Conservation (phyloP, 1,140 invertebrate genomes). For the Leptinotarsa lineolata region DNA sequence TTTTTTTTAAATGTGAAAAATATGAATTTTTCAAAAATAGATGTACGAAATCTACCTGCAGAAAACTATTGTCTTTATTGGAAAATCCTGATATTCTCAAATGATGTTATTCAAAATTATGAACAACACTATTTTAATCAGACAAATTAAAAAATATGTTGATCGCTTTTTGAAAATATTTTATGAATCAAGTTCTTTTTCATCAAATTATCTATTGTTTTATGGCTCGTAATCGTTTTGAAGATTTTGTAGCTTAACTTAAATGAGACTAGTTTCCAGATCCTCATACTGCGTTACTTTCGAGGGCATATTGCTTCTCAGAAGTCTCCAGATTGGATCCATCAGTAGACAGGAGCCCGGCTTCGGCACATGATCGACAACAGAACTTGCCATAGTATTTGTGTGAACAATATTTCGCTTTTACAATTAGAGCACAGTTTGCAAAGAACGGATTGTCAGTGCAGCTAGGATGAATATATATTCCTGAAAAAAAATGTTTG, state of each 20-base stretch:
- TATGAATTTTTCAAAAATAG: too few species aligned
- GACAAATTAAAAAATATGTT: too few species aligned
- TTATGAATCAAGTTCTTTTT: too few species aligned
- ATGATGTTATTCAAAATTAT: too few species aligned
- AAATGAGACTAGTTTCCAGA: constrained; percentile 38
- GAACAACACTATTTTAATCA: too few species aligned
- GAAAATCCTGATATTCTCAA: too few species aligned
- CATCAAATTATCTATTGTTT: neutral
- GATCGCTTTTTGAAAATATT: too few species aligned
- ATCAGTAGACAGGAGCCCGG: constrained; percentile 60
- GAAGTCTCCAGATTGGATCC: constrained; percentile 32
- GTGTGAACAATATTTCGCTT: constrained; percentile 80
- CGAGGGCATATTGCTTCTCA: constrained; percentile 39
- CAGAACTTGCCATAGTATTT: constrained; percentile 91
- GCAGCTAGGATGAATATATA: constrained; percentile 76
- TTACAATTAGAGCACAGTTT: constrained; percentile 84
- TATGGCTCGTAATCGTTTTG: neutral
- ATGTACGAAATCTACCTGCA: neutral
- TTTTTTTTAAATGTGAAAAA: too few species aligned
- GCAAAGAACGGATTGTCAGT: constrained; percentile 87
- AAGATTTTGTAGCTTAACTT: constrained; percentile 23
- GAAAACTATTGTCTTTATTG: neutral
- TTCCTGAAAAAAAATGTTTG: constrained; percentile 59
- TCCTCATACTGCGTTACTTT: constrained; percentile 41
- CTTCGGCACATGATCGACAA: constrained; percentile 86